Conservation (phyloP, 2,888 invertebrate genomes). For the Notodonta ziczac region DNA sequence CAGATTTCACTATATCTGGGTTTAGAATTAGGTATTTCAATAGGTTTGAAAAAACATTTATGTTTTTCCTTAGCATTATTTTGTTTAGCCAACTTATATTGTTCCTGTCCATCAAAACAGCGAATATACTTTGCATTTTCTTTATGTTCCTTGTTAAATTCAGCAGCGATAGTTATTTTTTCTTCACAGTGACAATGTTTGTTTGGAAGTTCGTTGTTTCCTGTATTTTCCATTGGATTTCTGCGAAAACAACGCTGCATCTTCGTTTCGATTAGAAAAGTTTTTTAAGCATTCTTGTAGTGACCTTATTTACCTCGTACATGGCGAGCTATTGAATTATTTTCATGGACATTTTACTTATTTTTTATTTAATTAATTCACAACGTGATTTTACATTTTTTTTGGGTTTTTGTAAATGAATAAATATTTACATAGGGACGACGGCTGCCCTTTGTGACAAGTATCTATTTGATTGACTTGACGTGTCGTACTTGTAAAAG, state of each 20-base stretch:
- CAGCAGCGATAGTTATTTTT: not conserved
- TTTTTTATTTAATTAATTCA: not conserved
- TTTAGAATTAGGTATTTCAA: not conserved
- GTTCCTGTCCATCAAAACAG: not conserved
- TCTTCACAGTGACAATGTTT: not conserved
- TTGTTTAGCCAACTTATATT: not conserved
- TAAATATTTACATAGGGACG: not conserved
- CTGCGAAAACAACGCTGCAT: not conserved
- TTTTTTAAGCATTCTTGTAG: not conserved
- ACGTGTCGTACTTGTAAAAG: not conserved
- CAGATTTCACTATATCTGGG: not conserved
- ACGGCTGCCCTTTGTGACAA: not conserved
- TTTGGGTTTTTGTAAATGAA: not conserved
- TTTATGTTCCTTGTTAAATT: not conserved
- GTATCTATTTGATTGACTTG: not conserved
- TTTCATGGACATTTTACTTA: not conserved
- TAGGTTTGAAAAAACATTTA: not conserved
- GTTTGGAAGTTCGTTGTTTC: not conserved
- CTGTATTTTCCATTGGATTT: not conserved
- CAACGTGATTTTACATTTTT: not conserved
- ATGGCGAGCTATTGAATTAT: not conserved
- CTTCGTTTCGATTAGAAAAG: not conserved
- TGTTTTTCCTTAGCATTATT: not conserved
- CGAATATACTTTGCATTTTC: not conserved
- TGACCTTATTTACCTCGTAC: not conserved